Evolutionary conservation across 2,888 invertebrate genomes (phyloP).

Genomic region (Melitaea athalia): DNA sequence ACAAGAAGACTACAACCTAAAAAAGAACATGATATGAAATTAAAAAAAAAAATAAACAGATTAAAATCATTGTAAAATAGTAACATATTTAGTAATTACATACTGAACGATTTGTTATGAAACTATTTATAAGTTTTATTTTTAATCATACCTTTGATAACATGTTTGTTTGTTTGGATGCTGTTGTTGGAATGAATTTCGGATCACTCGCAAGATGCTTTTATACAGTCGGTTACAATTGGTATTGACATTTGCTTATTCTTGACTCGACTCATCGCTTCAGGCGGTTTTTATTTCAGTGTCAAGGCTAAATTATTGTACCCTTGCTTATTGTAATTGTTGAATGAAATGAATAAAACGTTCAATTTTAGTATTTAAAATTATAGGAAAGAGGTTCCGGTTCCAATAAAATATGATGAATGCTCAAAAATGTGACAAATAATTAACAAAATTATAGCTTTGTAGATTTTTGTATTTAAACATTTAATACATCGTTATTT

Average conservation of each 20-base stretch:
- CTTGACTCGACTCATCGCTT: slow-evolving; percentile 49
- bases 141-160: slow-evolving; percentile 66
- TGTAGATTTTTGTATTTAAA: no score
- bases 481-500: no score
- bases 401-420: not conserved
- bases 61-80: no score
- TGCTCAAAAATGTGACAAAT: no score
- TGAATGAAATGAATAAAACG: no score
- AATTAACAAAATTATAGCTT: not conserved
- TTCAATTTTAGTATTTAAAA: not conserved
- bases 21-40: slow-evolving; percentile 29
- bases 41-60: not conserved
- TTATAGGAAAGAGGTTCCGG: not conserved
- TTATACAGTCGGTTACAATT: slow-evolving; percentile 66
- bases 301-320: slow-evolving; percentile 57
- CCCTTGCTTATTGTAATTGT: not conserved
- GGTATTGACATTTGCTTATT: slow-evolving; percentile 55
- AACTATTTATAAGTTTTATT: not conserved
- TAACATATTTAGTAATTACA: no score
- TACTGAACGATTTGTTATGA: not conserved
- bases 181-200: slow-evolving; percentile 66
- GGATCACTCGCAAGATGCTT: slow-evolving; percentile 68
- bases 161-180: slow-evolving; percentile 70
- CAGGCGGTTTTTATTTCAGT: slow-evolving; percentile 63
- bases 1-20: slow-evolving; percentile 80